Conservation (phyloP, 2,888 invertebrate genomes). For the Melanophora roralis region DNA sequence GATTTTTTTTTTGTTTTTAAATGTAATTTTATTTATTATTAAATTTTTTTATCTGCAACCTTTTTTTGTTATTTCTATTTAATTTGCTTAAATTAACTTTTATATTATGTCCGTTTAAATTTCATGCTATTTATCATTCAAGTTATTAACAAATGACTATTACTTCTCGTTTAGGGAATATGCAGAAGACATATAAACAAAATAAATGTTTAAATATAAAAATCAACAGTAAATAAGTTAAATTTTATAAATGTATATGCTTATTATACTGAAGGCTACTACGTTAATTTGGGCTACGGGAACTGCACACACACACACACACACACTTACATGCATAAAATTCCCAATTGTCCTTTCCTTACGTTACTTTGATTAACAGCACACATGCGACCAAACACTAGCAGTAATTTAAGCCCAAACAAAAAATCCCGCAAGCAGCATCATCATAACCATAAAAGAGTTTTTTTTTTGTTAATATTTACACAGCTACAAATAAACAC, state of each 20-base stretch:
- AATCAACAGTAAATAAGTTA: constrained; percentile 41
- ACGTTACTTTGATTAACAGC: constrained; percentile 47
- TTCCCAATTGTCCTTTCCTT: constrained; percentile 40
- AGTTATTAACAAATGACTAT: constrained; percentile 19
- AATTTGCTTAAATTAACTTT: neutral
- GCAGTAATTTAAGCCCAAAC: constrained; percentile 22
- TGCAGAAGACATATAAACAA: neutral
- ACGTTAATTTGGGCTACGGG: constrained; percentile 26
- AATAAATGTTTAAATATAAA: constrained; percentile 17
- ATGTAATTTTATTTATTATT: too few species aligned
- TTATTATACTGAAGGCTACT: constrained; percentile 1
- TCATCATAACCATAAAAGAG: constrained; percentile 41
- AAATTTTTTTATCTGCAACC: too few species aligned
- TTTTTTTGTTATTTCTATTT: too few species aligned
- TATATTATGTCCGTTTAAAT: neutral
- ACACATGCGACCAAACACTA: constrained; percentile 30
- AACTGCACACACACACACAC: neutral
- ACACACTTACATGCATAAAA: neutral
- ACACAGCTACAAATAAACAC: neutral
- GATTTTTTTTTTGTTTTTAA: too few species aligned
- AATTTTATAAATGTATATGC: too few species aligned
- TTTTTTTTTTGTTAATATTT: constrained; percentile 46
- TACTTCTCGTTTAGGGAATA: constrained; percentile 4
- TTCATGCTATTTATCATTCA: neutral
- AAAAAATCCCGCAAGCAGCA: neutral